Evolutionary conservation across 1,140 invertebrate species (phyloP), one percentile per base, ranked within the genome.

Genomic region (Sarcophaga peregrina): DNA sequence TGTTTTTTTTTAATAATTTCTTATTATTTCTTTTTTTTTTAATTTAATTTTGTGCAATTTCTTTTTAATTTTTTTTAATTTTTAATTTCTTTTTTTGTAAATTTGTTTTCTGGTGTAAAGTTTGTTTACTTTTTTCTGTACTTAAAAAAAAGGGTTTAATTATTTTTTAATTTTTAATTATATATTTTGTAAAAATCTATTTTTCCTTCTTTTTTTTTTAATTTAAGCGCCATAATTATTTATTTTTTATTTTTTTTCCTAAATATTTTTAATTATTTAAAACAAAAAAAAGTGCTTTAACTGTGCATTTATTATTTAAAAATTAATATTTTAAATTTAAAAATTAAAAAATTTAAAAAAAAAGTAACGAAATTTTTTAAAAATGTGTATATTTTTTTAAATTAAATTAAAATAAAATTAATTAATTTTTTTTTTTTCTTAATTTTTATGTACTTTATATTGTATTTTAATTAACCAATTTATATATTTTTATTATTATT

Each of bases 211-310:
- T 52, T n/a, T 6, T 68, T 81, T 62, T 81, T 62, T 81, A 62
- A 11, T 81, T 68, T 48, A 81, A 81, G n/a, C n/a, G 52, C 52
- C 54, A 81, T 81, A 81, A 81, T 48, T 48, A 80, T 81, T 45
- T 45, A 25, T 62, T 25, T 17, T 58, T 68, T 80, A 46, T 68
- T n/a, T 45, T 58, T 15, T 9, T 47, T 62, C 15, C 45, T 62
- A 81, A 48, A 58, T 54, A 37, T 45, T 25, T 81, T 62, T 54
- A 37, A 37, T 81, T 58, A 46, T 37, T 68, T 52, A 11, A n/a
- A 76, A n/a, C n/a, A n/a, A 15, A 76, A 76, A 78, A 78, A 78
- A 78, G 75, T 78, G 75, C 75, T 78, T 78, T 52, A 78, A 52
- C 47, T 68, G 45, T 81, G 80, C 52, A 81, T 81, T 81, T 81